Conservation (phyloP, 2,113 vertebrate genomes). For the Sylvia atricapilla region DNA sequence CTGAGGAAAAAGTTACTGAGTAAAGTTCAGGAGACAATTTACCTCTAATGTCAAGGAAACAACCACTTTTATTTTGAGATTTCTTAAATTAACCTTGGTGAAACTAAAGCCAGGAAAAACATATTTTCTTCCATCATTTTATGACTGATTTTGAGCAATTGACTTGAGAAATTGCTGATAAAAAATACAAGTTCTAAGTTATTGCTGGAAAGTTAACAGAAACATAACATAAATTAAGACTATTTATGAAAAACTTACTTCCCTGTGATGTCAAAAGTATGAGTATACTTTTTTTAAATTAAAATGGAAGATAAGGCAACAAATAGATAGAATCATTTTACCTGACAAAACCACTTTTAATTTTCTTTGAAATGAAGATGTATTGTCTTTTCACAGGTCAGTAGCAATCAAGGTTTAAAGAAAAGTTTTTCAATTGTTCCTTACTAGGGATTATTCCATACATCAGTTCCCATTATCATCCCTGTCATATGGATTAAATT, state of each 20-base stretch:
- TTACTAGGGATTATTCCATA: background rate
- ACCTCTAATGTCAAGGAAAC: background rate
- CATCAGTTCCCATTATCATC: background rate
- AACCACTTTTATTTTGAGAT: background rate
- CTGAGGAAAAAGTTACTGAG: background rate
- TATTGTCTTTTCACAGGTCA: background rate
- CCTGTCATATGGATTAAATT: background rate
- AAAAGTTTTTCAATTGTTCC: fast-evolving
- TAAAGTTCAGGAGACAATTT: background rate
- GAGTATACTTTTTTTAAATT: background rate
- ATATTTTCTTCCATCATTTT: background rate
- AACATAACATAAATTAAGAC: background rate
- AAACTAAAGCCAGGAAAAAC: background rate
- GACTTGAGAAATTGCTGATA: background rate
- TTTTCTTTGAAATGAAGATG: background rate
- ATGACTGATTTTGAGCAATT: background rate
- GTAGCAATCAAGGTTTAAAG: background rate
- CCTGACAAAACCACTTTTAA: background rate
- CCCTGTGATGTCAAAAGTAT: background rate
- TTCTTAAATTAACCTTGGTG: background rate
- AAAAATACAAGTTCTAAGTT: background rate
- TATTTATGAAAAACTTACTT: background rate
- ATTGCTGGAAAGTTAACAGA: background rate
- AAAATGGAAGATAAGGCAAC: background rate
- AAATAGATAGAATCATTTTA: background rate